Conservation (phyloP, 2,888 invertebrate genomes). For the Acrocera orbiculus region DNA sequence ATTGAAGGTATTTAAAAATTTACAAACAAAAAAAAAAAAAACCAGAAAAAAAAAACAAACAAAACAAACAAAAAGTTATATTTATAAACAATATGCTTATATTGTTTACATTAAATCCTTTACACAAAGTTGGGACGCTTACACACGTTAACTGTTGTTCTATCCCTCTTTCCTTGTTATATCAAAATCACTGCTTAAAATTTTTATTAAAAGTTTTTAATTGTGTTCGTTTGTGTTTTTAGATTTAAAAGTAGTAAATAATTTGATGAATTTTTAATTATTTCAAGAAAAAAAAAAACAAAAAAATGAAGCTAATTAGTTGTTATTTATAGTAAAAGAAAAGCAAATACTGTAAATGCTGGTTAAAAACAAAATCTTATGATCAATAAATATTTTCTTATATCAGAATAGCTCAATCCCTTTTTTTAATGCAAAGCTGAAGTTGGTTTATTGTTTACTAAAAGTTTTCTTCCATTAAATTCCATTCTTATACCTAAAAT, state of each 20-base stretch:
- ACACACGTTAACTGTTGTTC: conserved; percentile 9
- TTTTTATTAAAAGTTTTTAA: conserved; percentile 2
- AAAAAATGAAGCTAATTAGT: no score
- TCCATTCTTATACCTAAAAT: no score
- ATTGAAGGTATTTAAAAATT: conserved; percentile 1
- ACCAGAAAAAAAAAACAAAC: background rate
- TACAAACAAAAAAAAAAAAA: background rate
- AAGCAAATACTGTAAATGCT: no score
- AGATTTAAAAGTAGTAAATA: conserved; percentile 3
- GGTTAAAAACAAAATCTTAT: no score
- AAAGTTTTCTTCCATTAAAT: no score
- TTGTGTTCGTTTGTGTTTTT: conserved; percentile 7
- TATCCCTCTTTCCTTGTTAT: background rate
- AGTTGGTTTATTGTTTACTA: no score
- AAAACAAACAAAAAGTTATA: conserved; percentile 1
- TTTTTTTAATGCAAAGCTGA: no score
- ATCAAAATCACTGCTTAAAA: conserved; percentile 4
- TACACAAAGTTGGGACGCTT: conserved; percentile 10
- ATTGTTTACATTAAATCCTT: conserved; percentile 1
- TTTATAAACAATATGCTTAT: conserved; percentile 3
- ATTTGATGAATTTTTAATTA: no score
- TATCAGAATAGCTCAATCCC: no score
- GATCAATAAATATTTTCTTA: no score
- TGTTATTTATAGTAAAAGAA: no score
- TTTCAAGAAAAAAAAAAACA: no score